Evolutionary conservation across 2,888 invertebrate genomes (phyloP).

Genomic region (Tethea ocularis): DNA sequence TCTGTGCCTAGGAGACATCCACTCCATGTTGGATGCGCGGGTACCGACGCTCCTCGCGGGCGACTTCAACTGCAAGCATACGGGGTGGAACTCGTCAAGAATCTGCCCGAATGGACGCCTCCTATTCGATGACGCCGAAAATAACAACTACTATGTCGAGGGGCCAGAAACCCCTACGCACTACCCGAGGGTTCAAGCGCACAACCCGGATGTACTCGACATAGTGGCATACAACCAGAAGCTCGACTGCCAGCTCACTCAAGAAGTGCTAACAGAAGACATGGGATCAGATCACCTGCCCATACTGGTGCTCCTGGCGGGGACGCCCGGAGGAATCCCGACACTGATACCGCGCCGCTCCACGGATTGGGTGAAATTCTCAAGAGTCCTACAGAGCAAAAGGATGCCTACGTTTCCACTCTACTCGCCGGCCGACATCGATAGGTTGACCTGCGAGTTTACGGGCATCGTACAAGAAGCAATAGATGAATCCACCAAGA

Average conservation of each 20-base stretch:
- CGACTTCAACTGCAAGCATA: not conserved
- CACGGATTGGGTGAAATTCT: no score
- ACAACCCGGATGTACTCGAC: not conserved
- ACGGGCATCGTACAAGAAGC: no score
- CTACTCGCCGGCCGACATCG: no score
- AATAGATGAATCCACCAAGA: no score
- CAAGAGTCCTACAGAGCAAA: no score
- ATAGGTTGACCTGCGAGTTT: no score
- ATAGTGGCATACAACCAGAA: not conserved
- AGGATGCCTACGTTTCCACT: no score
- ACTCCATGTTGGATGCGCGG: not conserved
- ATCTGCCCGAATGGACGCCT: not conserved
- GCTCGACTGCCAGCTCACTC: not conserved
- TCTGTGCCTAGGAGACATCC: not conserved
- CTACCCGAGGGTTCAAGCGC: not conserved
- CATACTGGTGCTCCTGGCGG: no score
- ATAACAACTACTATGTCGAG: not conserved
- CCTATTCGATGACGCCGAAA: not conserved
- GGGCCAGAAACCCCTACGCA: not conserved
- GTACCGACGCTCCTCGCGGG: not conserved
- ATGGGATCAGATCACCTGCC: no score
- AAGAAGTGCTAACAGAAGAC: not conserved
- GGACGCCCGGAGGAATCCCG: no score
- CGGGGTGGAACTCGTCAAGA: not conserved
- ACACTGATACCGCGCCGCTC: no score